These are phyloP conservation scores for Oscheius sp. DNA, from an alignment of 2,888 invertebrate species.

Conservation along the genomic window DNA sequence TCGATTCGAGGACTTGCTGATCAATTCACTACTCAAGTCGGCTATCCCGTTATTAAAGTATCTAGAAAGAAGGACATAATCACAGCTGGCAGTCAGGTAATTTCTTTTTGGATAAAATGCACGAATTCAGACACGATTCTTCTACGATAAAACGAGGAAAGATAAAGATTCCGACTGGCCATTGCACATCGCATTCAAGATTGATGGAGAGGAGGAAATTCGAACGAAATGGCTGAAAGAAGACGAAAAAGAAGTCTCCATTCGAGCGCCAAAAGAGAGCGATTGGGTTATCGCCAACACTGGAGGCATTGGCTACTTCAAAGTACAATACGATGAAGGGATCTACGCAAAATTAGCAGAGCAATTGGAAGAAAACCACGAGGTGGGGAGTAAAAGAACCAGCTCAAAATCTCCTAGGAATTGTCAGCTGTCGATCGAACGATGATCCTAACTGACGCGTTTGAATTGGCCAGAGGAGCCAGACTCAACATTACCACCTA, in stretches of 20 bases:
- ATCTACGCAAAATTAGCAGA: slow-evolving; percentile 45
- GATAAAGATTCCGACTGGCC: slow-evolving; percentile 52
- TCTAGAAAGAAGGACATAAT: slow-evolving; percentile 26
- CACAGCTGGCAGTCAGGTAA: slow-evolving; percentile 46
- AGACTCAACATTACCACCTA: slow-evolving; percentile 49
- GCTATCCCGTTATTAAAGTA: slow-evolving; percentile 52
- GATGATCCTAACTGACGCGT: slow-evolving; percentile 59
- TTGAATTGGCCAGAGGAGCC: slow-evolving; percentile 53
- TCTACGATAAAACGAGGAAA: slow-evolving; percentile 44
- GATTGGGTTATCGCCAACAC: slow-evolving; percentile 59
- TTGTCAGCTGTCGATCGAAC: slow-evolving; percentile 56
- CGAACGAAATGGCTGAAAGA: slow-evolving; percentile 48
- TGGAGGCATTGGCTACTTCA: slow-evolving; percentile 58
- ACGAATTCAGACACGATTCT: slow-evolving; percentile 45
- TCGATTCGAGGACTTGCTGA: slow-evolving; percentile 50
- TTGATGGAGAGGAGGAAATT: slow-evolving; percentile 25
- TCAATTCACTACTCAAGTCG: slow-evolving; percentile 58
- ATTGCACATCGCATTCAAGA: slow-evolving; percentile 51
- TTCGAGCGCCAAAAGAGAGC: neutral
- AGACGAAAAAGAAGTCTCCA: slow-evolving; percentile 28
- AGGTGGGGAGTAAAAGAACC: slow-evolving; percentile 14
- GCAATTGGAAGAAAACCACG: slow-evolving; percentile 49
- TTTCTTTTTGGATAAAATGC: neutral
- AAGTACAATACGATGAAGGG: slow-evolving; percentile 50
- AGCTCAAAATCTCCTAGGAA: slow-evolving; percentile 24